Conservation (phyloP, 2,113 vertebrate species). For the Neotoma lepida region DNA sequence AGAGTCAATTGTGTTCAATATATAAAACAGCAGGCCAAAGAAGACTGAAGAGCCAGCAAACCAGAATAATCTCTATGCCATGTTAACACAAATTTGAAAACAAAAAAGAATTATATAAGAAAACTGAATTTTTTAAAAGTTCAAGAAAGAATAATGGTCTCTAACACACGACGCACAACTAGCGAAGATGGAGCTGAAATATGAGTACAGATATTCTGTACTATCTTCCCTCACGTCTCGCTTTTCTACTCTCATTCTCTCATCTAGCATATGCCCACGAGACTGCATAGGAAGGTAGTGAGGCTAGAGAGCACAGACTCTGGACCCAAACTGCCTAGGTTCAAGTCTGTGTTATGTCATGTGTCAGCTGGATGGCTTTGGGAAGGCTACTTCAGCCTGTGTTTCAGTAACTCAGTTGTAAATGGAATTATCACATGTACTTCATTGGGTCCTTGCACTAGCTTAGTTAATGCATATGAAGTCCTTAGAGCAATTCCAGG, state of each 20-base stretch:
- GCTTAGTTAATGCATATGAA: not conserved
- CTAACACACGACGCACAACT: not conserved
- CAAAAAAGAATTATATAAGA: not conserved
- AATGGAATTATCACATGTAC: not conserved
- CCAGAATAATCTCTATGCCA: not conserved
- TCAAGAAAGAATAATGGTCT: not conserved
- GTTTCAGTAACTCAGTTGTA: not conserved
- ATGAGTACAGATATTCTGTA: not conserved
- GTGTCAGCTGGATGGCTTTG: not conserved
- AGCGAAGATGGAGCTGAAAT: not conserved
- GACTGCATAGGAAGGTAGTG: not conserved
- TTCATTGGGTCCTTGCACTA: not conserved
- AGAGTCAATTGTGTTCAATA: accelerated
- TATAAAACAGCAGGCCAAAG: not conserved
- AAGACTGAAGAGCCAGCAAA: not conserved
- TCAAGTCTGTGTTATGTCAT: not conserved
- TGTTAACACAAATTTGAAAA: not conserved
- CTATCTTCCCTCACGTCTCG: not conserved
- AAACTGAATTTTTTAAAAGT: not conserved
- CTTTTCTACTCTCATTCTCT: not conserved
- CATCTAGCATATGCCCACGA: not conserved
- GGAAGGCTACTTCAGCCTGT: not conserved
- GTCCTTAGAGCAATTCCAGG: not conserved
- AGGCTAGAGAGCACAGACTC: not conserved
- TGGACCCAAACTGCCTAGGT: not conserved